Evolutionary conservation across 1,140 invertebrate species (phyloP).

Genomic region (Conus ventricosus): DNA sequence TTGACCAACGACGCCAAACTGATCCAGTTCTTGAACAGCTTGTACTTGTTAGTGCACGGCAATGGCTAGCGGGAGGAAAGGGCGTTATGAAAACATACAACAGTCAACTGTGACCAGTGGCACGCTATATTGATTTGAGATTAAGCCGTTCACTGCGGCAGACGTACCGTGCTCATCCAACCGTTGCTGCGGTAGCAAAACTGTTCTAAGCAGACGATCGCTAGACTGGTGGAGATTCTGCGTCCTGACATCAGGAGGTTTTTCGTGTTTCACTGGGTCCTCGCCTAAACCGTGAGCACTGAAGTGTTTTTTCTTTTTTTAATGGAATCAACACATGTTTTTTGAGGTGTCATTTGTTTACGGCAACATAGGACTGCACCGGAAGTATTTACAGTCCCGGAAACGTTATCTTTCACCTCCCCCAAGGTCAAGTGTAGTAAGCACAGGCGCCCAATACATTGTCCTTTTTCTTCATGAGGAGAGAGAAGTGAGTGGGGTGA

Average conservation of each 20-base stretch:
- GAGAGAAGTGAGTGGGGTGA: too few relatives aligned
- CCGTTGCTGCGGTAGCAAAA: background rate
- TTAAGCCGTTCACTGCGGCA: background rate
- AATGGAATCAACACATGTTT: background rate
- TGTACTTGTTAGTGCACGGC: too few relatives aligned
- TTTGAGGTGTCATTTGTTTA: background rate
- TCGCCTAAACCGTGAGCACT: background rate
- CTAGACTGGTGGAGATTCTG: background rate
- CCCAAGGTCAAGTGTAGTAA: background rate
- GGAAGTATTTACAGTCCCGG: background rate
- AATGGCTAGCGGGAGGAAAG: too few relatives aligned
- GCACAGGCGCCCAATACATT: background rate
- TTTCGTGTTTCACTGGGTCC: background rate
- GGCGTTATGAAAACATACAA: background rate
- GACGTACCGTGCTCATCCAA: background rate
- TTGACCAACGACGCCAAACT: too few relatives aligned
- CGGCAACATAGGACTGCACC: constrained; percentile 18
- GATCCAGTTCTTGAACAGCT: background rate
- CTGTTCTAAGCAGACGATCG: background rate
- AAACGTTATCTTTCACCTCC: background rate
- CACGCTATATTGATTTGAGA: background rate
- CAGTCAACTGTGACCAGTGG: too few relatives aligned
- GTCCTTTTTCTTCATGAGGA: too few relatives aligned
- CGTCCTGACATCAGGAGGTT: background rate
- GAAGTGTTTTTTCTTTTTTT: background rate